Base-by-base conservation (phyloP, 2,113 vertebrate genomes). In the Paedocypris sp. region DNA sequence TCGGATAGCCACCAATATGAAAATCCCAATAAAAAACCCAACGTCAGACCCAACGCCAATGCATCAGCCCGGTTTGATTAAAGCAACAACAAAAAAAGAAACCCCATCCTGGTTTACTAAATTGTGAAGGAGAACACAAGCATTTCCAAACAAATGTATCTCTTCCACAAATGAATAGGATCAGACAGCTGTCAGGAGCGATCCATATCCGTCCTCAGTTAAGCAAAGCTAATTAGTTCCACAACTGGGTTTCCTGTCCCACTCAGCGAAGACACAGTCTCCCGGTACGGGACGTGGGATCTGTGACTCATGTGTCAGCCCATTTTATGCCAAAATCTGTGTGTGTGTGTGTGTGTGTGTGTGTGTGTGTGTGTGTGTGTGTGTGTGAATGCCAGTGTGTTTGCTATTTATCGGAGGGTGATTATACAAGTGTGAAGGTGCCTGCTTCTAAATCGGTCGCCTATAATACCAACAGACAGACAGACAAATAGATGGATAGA, bases 141-240 rank as follows among this genome's bases (percentile, higher is more conserved):
- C 67, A 67, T 76, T 71, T 74, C 62, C 68, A 76, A 79, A 75
- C 72, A 75, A 77, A 68, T 67, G 66, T 62, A 69, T 64, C 47
- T 73, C 68, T 63, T 73, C 68, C 46, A 48, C 51, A 68, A 69
- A 70, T 3, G 64, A 69, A 75, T 78, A 66, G 66, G 74, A 76
- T 57, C 62, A 80, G 82, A 77, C 80, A 79, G 77, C 80, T 82
- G 82, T 82, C 80, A 80, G 72, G 72, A 76, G 68, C 67, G 70
- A 79, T 82, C 69, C 70, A 67, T 64, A 75, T 76, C 77, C 64
- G 67, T 79, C 72, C 66, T 65, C 73, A 77, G 76, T 76, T 76
- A 71, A 73, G 60, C 64, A 64, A 60, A 70, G 70, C 67, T 78
- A 70, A 83, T 83, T 81, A 70, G 66, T 45, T 62, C 72, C 77